Percentiles rank a stretch among this genome's conserved stretches.
Evolutionary conservation across 2,797 vertebrate genomes (phyloP).

Genomic region (Dendrocincla fuliginosa): DNA sequence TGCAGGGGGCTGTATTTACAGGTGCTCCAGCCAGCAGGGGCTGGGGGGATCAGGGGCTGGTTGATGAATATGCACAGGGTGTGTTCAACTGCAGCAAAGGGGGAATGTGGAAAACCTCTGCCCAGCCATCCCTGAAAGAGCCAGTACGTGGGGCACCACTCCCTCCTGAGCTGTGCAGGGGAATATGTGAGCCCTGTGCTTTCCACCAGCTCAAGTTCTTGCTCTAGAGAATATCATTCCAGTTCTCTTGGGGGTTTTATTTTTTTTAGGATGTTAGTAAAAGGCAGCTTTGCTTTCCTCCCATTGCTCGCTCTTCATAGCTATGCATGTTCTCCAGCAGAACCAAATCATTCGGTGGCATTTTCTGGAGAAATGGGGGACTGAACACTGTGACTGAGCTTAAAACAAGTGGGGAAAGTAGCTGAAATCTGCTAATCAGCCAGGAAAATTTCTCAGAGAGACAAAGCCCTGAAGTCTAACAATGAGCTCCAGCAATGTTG

Average conservation of each 20-base stretch:
- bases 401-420: not conserved
- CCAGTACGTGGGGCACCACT: fast-evolving
- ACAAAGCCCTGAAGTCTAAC: not conserved
- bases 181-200: not conserved
- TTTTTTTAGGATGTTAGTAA: not conserved
- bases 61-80: not conserved
- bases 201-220: not conserved
- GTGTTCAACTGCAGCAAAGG: not conserved
- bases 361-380: not conserved
- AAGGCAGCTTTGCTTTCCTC: not conserved
- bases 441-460: not conserved
- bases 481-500: not conserved
- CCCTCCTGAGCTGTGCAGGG: not conserved
- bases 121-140: not conserved
- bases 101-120: not conserved
- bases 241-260: not conserved
- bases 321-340: not conserved
- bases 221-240: not conserved
- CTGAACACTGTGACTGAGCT: not conserved
- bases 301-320: not conserved
- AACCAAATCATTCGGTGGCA: not conserved
- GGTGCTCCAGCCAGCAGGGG: not conserved
- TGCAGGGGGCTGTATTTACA: not conserved
- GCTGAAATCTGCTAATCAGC: not conserved
- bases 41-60: not conserved